These are phyloP conservation scores for Laothoe populi DNA, from an alignment of 2,888 invertebrate species.

Conservation along the genomic window DNA sequence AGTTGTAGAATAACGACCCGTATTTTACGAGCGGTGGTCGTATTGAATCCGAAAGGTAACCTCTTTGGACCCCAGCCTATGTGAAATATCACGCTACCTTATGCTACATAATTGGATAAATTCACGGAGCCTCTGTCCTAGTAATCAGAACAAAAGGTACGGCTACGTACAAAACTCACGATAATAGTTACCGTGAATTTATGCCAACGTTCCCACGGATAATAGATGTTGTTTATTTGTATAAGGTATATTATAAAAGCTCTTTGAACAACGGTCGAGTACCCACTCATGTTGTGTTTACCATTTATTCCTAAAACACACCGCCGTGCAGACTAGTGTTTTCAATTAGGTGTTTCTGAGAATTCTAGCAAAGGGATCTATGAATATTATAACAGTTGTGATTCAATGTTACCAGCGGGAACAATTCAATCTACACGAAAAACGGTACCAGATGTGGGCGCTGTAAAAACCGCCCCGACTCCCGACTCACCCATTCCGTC, in stretches of 20 bases:
- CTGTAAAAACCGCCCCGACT: constrained; percentile 5
- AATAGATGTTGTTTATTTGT: constrained; percentile 25
- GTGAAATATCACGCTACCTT: constrained; percentile 68
- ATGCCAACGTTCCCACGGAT: constrained; percentile 19
- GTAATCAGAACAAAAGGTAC: constrained; percentile 23
- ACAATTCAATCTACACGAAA: constrained; percentile 30
- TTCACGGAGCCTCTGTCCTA: constrained; percentile 41
- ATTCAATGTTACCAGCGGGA: constrained; percentile 32
- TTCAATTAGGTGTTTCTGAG: constrained; percentile 32
- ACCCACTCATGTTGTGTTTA: constrained; percentile 24
- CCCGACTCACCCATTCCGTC: constrained; percentile 52
- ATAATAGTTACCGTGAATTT: constrained; percentile 22
- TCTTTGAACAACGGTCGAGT: constrained; percentile 15
- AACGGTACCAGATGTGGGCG: constrained; percentile 18
- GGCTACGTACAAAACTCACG: constrained; percentile 22
- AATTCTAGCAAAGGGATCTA: constrained; percentile 32
- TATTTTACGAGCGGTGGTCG: constrained; percentile 76
- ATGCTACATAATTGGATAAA: constrained; percentile 64
- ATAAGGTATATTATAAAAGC: constrained; percentile 6
- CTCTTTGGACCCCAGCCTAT: constrained; percentile 63
- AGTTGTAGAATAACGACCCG: constrained; percentile 71
- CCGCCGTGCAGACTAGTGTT: constrained; percentile 23
- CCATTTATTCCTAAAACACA: constrained; percentile 8
- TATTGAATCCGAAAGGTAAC: constrained; percentile 76
- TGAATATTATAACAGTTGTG: constrained; percentile 36